Evolutionary conservation across 2,113 vertebrate species (phyloP).

Genomic region (Microcebus murinus): DNA sequence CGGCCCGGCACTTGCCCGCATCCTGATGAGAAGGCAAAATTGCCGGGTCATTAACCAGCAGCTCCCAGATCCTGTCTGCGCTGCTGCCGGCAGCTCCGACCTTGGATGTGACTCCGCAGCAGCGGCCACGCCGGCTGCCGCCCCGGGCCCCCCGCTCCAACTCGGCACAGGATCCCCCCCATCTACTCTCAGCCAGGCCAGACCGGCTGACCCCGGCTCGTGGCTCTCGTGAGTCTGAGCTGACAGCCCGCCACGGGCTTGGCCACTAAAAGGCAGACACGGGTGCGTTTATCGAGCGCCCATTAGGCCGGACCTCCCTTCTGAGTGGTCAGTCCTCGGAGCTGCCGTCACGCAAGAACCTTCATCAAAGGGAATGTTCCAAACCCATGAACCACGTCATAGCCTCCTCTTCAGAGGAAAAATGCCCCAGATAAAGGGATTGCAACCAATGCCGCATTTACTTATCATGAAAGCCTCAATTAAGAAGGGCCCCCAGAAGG

Average conservation of each 20-base stretch:
- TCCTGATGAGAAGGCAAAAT: background rate
- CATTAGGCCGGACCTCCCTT: rapidly evolving
- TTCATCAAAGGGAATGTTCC: background rate
- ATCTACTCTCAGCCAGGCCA: background rate
- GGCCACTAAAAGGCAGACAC: rapidly evolving
- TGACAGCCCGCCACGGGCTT: background rate
- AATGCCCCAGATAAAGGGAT: rapidly evolving
- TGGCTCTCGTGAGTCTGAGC: rapidly evolving
- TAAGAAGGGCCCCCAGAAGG: background rate
- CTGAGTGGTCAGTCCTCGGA: rapidly evolving
- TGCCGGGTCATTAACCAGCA: background rate
- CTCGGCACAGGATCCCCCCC: background rate
- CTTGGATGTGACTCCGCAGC: background rate
- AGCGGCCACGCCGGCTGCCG: rapidly evolving
- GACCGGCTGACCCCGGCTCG: no score
- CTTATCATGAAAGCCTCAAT: background rate
- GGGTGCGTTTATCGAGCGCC: rapidly evolving
- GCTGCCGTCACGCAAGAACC: background rate
- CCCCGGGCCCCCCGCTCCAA: rapidly evolving
- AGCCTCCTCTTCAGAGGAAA: background rate
- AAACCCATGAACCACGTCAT: background rate
- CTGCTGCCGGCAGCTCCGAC: background rate
- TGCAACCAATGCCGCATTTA: background rate
- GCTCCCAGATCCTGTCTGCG: background rate
- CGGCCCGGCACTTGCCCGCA: background rate